These are phyloP conservation scores for Tonatia bakeri DNA, from an alignment of 2,113 vertebrate species.

Conservation along the genomic window DNA sequence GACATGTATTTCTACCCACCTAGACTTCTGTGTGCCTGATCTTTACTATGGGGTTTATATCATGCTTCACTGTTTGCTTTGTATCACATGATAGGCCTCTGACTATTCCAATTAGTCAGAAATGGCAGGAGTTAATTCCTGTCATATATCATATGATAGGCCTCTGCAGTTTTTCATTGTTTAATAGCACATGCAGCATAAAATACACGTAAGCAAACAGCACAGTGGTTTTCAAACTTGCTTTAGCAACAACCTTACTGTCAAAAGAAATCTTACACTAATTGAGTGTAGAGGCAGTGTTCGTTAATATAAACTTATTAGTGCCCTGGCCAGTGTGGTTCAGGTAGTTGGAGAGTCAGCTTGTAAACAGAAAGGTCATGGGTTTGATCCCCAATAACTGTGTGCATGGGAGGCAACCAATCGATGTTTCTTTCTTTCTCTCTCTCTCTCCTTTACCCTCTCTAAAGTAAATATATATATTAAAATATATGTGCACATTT, in stretches of 20 bases:
- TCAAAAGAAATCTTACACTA: neutral
- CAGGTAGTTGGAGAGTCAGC: too few species aligned
- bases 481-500: neutral
- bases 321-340: too few species aligned
- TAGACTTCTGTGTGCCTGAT: neutral
- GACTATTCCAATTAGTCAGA: too few species aligned
- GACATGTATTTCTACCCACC: neutral
- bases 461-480: too few species aligned
- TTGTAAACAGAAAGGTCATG: too few species aligned
- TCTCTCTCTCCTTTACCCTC: too few species aligned
- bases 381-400: too few species aligned
- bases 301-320: neutral
- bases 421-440: too few species aligned
- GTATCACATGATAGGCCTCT: neutral
- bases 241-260: neutral
- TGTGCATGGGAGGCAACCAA: too few species aligned
- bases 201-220: neutral
- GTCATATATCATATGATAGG: too few species aligned
- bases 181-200: neutral
- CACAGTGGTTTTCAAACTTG: neutral
- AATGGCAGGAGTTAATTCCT: too few species aligned
- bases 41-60: neutral
- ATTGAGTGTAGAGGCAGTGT: neutral
- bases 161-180: neutral
- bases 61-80: neutral